phyloP scores from a whole-genome alignment of 2,797 vertebrate species.

The Liparis tanakae region DNA sequence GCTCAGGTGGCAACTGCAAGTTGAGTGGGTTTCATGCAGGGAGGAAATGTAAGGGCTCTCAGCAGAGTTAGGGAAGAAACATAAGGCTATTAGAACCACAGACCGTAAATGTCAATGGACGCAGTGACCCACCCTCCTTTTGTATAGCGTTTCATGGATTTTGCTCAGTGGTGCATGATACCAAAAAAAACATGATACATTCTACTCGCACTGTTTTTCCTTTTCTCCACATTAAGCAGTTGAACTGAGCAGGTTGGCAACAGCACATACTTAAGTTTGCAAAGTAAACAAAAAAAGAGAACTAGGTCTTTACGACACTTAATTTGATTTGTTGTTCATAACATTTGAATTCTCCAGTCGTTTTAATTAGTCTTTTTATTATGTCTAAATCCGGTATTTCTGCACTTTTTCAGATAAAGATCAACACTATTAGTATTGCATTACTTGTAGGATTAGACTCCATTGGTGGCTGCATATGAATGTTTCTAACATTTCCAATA shows the following conservation, averaged over 20 bases:
- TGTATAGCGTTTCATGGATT: constrained; percentile 64
- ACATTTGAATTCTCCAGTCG: background rate
- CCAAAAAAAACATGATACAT: constrained; percentile 28
- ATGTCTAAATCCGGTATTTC: background rate
- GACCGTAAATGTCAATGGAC: constrained; percentile 67
- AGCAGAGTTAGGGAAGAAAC: constrained; percentile 51
- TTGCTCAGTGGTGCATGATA: constrained; percentile 53
- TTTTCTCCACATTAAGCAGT: constrained; percentile 6
- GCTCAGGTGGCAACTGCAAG: constrained; percentile 42
- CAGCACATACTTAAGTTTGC: background rate
- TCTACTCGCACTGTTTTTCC: background rate
- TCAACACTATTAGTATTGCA: background rate
- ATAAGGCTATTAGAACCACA: constrained; percentile 56
- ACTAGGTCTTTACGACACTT: background rate
- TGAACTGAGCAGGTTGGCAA: constrained; percentile 10
- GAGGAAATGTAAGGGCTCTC: constrained; percentile 32
- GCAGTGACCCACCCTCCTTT: constrained; percentile 51
- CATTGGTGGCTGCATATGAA: background rate
- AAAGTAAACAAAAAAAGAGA: constrained; percentile 5
- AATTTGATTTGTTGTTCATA: background rate
- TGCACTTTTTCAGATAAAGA: background rate
- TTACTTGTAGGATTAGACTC: background rate
- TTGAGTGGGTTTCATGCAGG: constrained; percentile 43
- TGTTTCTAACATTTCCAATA: background rate
- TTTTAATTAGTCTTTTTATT: background rate